Base-by-base conservation (phyloP, 2,797 vertebrate genomes). In the Corythornis leucogaster region DNA sequence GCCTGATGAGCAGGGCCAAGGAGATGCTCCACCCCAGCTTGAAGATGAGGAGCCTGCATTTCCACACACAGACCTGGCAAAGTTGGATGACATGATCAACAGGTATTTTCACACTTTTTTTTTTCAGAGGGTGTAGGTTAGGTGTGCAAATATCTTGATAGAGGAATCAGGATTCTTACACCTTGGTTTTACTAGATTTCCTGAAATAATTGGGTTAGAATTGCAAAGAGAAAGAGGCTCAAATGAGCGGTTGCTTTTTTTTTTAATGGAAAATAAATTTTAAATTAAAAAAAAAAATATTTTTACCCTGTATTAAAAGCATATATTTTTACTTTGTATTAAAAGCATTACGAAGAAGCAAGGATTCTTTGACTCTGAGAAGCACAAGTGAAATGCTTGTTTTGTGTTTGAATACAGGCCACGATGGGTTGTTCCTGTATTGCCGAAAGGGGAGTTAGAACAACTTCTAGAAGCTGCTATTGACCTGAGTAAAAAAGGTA, bases 391-490 rank as follows among this genome's bases (percentile, higher is more conserved):
- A 90, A 88, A 67, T 71, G 4, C 92, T 90, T 91, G 58, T 95
- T 92, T 53, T 86, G 48, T 71, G 93, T 92, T 93, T 83, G 17
- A 75, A 85, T 80, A 25, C 80, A 99, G 99, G 98, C 99, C 99
- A 98, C 99, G 99, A 96, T 99, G 99, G 99, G 99, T 99, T 93
- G 99, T 99, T 98, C 99, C 99, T 98, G 99, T 99, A 97, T 98
- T 99, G 98, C 99, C 99, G 96, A 99, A 99, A 98, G 99, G 99
- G 97, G 99, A 99, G 97, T 98, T 99, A 98, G 99, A 99, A 99
- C 99, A 99, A 97, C 99, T 99, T 98, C 98, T 99, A 98, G 99
- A 99, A 99, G 99, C 99, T 98, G 99, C 99, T 98, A 99, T 99
- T 97, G 99, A 99, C 97, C 98, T 99, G 97, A 99, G 99, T 99